Base-by-base conservation (phyloP, 2,113 vertebrate species). In the Saimiri boliviensis region DNA sequence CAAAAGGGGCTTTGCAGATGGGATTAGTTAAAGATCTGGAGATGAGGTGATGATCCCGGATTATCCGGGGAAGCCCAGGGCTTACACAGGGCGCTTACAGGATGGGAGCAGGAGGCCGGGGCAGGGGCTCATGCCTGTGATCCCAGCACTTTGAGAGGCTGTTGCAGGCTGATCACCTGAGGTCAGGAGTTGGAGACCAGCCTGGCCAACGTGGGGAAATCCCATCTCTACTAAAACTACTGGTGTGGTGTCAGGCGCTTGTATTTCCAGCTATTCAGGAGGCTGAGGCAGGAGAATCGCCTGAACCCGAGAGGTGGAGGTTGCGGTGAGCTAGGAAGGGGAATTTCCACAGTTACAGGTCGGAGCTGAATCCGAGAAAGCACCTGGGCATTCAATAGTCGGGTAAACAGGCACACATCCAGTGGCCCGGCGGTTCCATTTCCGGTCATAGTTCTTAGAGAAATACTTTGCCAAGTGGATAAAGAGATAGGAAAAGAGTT, bases 211-310 rank as follows among this genome's bases (percentile, higher is more conserved):
- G 14, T 63, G 12, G 11, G 14, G 27, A 63, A 63, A 63, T 30
- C 27, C 27, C 2, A 6, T 63, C 27, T 63, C 27, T 63, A 14
- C 27, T 63, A 30, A 63, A 63, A 63, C 12, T 63, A 63, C 60
- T 2, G 27, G 27, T 5, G 2, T 63, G 12, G 60, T 14, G 60
- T 11, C 2, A 1, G 60, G 60, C 0, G 2, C 60, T 63, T 11
- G 60, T 30, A 30, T 13, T 30, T 13, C 12, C 60, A 63, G 60
- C 60, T 63, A 63, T 5, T 63, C 27, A 30, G 60, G 60, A 63
- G 60, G 27, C 27, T 13, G 60, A 30, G 27, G 27, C 2, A 6
- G 27, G 60, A 63, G 60, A 32, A 30, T 63, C 60, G 30, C 5
- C 30, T 63, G 60, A 30, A 30, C 27, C 30, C 60, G 2, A 12